Conservation (phyloP, 1,140 invertebrate species). For the Sycophila sp. region DNA sequence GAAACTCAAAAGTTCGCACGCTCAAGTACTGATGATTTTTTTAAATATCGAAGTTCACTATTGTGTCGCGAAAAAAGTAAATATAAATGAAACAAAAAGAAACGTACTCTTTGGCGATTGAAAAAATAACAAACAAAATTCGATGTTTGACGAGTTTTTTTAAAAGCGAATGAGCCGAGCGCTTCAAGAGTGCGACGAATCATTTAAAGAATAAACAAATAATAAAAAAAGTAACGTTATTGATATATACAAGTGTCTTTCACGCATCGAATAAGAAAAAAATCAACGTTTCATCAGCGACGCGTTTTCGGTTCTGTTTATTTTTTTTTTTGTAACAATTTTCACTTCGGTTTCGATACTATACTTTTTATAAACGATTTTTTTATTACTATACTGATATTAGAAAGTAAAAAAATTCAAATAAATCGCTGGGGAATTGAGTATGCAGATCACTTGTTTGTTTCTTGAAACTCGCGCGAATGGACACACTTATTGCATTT, state of each 20-base stretch:
- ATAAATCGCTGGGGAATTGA: constrained; percentile 32
- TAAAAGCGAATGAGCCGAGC: neutral
- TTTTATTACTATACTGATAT: too few species aligned
- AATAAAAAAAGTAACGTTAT: neutral
- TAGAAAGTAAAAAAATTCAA: constrained; percentile 14
- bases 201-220: too few species aligned
- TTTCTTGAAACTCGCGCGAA: constrained; percentile 32
- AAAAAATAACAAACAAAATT: neutral
- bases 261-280: constrained; percentile 54
- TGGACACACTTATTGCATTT: constrained; percentile 52
- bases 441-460: constrained; percentile 7
- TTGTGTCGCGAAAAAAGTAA: too few species aligned
- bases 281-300: constrained; percentile 55
- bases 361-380: too few species aligned
- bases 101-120: neutral
- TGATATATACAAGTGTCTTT: constrained; percentile 58
- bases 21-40: constrained; percentile 15
- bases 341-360: too few species aligned
- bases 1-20: neutral
- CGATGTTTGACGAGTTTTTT: neutral
- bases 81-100: constrained; percentile 2
- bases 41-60: constrained; percentile 27
- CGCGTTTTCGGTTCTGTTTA: constrained; percentile 49
- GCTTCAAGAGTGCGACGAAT: neutral
- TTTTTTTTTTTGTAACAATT: constrained; percentile 55